These are phyloP conservation scores for Blennius ocellaris DNA, from an alignment of 2,113 vertebrate genomes.

Conservation along the genomic window DNA sequence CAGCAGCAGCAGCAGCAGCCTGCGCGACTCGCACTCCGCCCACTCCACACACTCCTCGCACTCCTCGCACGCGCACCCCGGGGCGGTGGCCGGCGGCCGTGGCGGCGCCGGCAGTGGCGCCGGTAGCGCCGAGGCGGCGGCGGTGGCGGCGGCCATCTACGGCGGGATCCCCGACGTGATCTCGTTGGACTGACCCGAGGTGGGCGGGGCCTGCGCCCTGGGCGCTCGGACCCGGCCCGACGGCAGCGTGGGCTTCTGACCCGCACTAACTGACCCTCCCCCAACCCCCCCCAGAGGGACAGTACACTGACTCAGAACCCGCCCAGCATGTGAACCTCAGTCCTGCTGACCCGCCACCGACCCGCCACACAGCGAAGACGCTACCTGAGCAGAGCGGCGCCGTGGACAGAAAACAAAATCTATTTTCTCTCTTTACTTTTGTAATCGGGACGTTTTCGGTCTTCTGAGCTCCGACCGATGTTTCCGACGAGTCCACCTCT, in stretches of 20 bases:
- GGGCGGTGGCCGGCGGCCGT: conserved; percentile 75
- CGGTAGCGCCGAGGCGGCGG: conserved; percentile 86
- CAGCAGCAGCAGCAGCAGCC: conserved; percentile 93
- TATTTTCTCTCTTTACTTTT: conserved; percentile 99
- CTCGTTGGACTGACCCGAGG: conserved; percentile 91
- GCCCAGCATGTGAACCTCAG: conserved; percentile 26
- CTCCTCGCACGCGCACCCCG: conserved; percentile 74
- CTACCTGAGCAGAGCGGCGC: conserved; percentile 69
- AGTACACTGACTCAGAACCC: conserved; percentile 38
- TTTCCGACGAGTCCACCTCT: background rate
- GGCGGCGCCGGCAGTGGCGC: conserved; percentile 86
- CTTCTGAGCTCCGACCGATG: conserved; percentile 75
- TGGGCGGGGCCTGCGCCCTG: conserved; percentile 9
- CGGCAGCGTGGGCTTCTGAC: conserved; percentile 49
- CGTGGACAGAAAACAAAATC: conserved; percentile 99
- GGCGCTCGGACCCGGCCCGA: conserved; percentile 22
- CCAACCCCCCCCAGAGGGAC: background rate
- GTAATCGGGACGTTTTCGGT: conserved; percentile 89
- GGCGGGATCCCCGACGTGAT: conserved; percentile 96
- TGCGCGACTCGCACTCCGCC: conserved; percentile 88
- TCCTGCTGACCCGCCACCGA: conserved; percentile 43
- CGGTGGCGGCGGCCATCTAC: conserved; percentile 92
- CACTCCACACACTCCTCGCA: conserved; percentile 84
- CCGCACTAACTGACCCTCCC: conserved; percentile 48
- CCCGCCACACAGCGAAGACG: conserved; percentile 56